Percentiles rank a stretch among this genome's conserved stretches.
phyloP scores from a whole-genome alignment of 2,888 invertebrate species.

The Drosophila anomalipes region DNA sequence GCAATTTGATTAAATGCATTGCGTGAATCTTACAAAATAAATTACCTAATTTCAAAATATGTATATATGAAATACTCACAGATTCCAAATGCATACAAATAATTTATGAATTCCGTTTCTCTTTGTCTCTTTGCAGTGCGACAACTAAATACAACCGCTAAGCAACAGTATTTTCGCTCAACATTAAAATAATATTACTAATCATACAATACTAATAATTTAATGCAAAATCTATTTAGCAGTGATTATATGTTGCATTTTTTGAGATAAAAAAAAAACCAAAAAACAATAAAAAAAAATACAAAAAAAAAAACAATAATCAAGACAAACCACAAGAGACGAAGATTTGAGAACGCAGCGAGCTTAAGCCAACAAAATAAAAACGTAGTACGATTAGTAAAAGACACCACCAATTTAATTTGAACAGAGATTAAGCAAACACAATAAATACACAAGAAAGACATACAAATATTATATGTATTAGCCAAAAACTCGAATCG shows the following conservation, averaged over 20 bases:
- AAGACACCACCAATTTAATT: conserved; percentile 83
- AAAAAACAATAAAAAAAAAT: conserved; percentile 31
- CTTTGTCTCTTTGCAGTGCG: conserved; percentile 62
- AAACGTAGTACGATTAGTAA: conserved; percentile 78
- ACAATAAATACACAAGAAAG: conserved; percentile 25
- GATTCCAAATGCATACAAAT: conserved; percentile 19
- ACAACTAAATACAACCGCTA: conserved; percentile 59
- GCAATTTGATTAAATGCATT: conserved; percentile 75
- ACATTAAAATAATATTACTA: conserved; percentile 53
- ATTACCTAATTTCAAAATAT: conserved; percentile 65
- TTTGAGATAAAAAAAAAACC: conserved; percentile 45
- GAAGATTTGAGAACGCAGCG: conserved; percentile 66
- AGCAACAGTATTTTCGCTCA: conserved; percentile 81
- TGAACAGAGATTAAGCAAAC: conserved; percentile 36
- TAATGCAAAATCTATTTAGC: conserved; percentile 47
- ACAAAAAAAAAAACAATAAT: conserved; percentile 10
- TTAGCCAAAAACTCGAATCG: conserved; percentile 64
- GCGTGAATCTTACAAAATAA: conserved; percentile 58
- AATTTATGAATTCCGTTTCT: conserved; percentile 19
- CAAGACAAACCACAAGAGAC: conserved; percentile 28
- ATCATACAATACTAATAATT: conserved; percentile 40
- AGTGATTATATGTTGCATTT: conserved; percentile 79
- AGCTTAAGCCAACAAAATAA: conserved; percentile 74
- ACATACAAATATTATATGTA: conserved; percentile 25
- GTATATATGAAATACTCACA: conserved; percentile 24